Base-by-base conservation (phyloP, 1,140 invertebrate species). In the Vanessa atalanta region DNA sequence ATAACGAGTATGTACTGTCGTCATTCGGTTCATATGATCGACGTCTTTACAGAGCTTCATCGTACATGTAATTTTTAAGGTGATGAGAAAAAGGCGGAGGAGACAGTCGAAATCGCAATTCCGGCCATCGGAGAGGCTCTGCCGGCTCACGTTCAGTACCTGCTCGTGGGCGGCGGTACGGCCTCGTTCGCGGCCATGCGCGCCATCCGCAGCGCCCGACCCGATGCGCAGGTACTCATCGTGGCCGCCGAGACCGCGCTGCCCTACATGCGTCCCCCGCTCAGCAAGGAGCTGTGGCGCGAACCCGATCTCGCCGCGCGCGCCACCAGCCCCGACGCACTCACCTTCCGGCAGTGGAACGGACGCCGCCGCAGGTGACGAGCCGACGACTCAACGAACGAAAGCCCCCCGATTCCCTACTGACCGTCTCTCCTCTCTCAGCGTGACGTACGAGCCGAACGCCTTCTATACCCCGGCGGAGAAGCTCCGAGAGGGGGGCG, bases 391-490 rank as follows among this genome's bases (percentile, higher is more conserved):
- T 16, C 16, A 7, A 55, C n/a, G 5, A 16, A 0, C 16, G 15
- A 9, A 5, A 3, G 12, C n/a, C 51, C 15, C n/a, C 15, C 51
- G 16, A 7, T 16, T 7, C 51, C 15, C 51, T 16, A 15, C 51
- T 55, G 16, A 55, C 11, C 51, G 16, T 55, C 51, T 20, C n/a
- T 20, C 16, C 51, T 55, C 51, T n/a, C 3, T 20, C 55, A 60
- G 57, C 57, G 57, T 61, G 6, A 61, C 57, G 57, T 61, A 61
- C 72, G 61, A 73, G 53, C 69, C 75, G 16, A 97, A 97, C 43
- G 97, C 97, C 98, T 99, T 99, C 93, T 99, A 99, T 93, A 98
- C 97, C 48, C 98, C 98, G 43, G 47, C 71, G 69, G 98, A 98
- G 80, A 47, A 93, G 81, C 97, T 94, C 11, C 98, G 98, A 37